Base-by-base conservation (phyloP, 2,888 invertebrate species). In the Sepioteuthis lessoniana region DNA sequence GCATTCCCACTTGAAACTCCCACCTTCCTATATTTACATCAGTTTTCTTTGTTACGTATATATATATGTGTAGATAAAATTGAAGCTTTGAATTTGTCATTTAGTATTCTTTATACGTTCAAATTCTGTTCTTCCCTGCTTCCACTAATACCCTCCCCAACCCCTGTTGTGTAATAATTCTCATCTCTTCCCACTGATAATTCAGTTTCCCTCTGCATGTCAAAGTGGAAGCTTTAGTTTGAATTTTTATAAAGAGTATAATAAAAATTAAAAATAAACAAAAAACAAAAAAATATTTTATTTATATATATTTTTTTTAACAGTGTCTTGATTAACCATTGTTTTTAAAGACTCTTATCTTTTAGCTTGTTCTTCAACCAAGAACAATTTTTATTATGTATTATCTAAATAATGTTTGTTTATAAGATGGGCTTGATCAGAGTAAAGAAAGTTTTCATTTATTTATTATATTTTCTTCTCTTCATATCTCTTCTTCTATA, bases 21-120 rank as follows among this genome's bases (percentile, higher is more conserved):
- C 55, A 55, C 55, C 55, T 55, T 55, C 76, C n/a, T n/a, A 76
- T 76, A 76, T 60, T 60, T 60, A 60, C 60, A 60, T 4, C 28
- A 55, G 21, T 25, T 55, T 55, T 55, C 21, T 55, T 55, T 55
- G 21, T 25, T 55, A 25, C 13, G 10, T 76, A 1, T 19, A 10
- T n/a, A 76, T 76, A n/a, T 76, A 31, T 76, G n/a, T 76, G 31
- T 76, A 76, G 76, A 76, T 76, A 76, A 76, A 76, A 76, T 76
- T 76, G 31, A 16, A 28, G 60, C 76, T 76, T 76, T 76, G 76
- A 76, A 76, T 76, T 55, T 76, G 35, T 76, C n/a, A n/a, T 76
- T 60, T 42, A 42, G 42, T 42, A 60, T 60, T 60, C 28, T 76
- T 76, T 16, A 76, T 55, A 21, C 25, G 8, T 76, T 3, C 76